Conservation (phyloP, 2,797 vertebrate genomes). For the Pseudochromis fuscus region DNA sequence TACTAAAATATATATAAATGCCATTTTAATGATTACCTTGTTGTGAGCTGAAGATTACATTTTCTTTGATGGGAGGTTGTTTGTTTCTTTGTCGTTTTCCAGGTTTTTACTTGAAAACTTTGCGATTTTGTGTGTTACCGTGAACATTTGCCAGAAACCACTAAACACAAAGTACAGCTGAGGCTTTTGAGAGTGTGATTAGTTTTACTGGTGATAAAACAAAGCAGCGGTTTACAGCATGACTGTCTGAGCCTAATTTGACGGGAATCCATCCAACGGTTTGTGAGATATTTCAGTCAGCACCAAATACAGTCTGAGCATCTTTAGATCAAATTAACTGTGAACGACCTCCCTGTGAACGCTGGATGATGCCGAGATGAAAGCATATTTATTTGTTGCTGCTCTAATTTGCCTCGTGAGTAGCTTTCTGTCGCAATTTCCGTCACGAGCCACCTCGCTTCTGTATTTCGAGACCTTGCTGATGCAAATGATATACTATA, state of each 20-base stretch:
- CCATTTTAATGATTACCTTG: too few relatives aligned
- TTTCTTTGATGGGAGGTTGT: too few relatives aligned
- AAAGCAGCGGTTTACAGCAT: background rate
- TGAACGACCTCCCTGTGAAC: conserved; percentile 1
- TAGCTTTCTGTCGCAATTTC: conserved; percentile 22
- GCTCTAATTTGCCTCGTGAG: conserved; percentile 3
- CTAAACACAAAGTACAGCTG: background rate
- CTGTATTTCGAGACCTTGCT: conserved; percentile 49
- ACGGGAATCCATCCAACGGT: too few relatives aligned
- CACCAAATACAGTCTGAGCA: background rate
- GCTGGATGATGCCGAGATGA: background rate
- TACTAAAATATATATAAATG: too few relatives aligned
- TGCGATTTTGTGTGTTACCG: background rate
- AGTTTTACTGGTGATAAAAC: too few relatives aligned
- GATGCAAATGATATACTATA: conserved; percentile 40
- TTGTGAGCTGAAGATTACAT: too few relatives aligned
- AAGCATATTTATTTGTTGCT: conserved; percentile 10
- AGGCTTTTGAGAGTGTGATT: too few relatives aligned
- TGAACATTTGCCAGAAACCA: background rate
- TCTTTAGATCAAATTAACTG: background rate
- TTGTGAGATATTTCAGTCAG: background rate
- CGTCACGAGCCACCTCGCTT: conserved; percentile 2
- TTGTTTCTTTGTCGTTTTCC: too few relatives aligned
- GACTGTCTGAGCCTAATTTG: background rate
- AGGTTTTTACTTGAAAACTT: too few relatives aligned